phyloP scores from a whole-genome alignment of 2,797 vertebrate genomes.

The Sebastes umbrosus region DNA sequence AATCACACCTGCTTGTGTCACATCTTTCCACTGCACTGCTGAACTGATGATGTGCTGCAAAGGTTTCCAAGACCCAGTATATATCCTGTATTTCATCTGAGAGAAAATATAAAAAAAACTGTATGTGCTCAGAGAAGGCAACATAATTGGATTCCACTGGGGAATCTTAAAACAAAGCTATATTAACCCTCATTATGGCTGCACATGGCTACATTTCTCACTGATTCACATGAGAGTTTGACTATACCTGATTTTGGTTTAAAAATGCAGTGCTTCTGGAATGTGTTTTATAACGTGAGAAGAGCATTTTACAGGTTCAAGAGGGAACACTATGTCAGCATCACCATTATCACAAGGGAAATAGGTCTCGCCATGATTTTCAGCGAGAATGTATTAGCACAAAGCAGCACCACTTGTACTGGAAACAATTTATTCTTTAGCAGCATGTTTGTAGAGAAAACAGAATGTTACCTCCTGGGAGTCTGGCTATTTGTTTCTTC shows the following conservation, averaged over 20 bases:
- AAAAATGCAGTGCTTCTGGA: background rate
- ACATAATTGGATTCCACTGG: background rate
- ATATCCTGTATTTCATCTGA: background rate
- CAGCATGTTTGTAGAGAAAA: slow-evolving; percentile 11
- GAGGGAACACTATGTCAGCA: slow-evolving; percentile 16
- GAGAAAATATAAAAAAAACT: background rate
- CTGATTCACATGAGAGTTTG: background rate
- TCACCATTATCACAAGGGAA: slow-evolving; percentile 1
- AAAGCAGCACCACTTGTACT: background rate
- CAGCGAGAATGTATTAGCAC: background rate
- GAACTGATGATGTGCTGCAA: slow-evolving; percentile 10
- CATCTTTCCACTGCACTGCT: background rate
- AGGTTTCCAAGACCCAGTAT: background rate
- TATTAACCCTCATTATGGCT: background rate
- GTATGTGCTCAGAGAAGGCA: background rate
- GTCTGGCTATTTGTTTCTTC: slow-evolving; percentile 6
- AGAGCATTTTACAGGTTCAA: background rate
- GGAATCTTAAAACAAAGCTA: background rate
- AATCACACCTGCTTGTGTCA: background rate
- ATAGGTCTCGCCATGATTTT: slow-evolving; percentile 2
- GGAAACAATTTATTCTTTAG: slow-evolving; percentile 1
- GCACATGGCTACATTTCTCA: background rate
- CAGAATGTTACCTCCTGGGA: slow-evolving; percentile 10
- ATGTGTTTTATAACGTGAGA: background rate
- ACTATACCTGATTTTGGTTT: background rate